Evolutionary conservation across 2,113 vertebrate genomes (phyloP).

Genomic region (Emydura subglobosa): DNA sequence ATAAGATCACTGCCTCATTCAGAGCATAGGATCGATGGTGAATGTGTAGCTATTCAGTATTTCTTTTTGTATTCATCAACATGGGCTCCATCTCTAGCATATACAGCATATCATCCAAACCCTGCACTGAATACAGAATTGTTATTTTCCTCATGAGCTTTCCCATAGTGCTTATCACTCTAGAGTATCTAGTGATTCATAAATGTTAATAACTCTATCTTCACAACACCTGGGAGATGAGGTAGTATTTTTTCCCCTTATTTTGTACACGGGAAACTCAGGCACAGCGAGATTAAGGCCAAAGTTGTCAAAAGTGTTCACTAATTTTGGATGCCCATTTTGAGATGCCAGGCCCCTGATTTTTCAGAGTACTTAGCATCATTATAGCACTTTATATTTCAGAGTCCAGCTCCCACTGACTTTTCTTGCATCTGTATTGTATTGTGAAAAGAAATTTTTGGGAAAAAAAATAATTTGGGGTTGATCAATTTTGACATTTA

Average conservation of each 20-base stretch:
- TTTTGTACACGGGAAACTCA: background rate
- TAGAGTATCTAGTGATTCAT: background rate
- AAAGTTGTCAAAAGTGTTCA: constrained; percentile 23
- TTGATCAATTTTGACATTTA: background rate
- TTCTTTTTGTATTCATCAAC: background rate
- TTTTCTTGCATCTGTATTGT: background rate
- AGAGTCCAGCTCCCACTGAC: constrained; percentile 7
- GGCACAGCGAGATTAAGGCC: constrained; percentile 27
- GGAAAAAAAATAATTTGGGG: background rate
- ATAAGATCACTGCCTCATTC: background rate
- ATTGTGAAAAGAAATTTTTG: background rate
- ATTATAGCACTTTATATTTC: background rate
- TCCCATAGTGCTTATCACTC: constrained; percentile 13
- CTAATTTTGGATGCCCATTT: constrained; percentile 46
- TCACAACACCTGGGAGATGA: constrained; percentile 10
- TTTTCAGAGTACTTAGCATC: constrained; percentile 41
- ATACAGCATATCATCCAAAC: background rate
- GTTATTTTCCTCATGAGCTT: constrained; percentile 40
- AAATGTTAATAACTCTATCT: constrained; percentile 23
- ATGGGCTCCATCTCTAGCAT: background rate
- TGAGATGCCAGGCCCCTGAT: constrained; percentile 9
- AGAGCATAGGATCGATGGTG: background rate
- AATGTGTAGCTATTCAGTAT: background rate
- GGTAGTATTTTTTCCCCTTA: background rate
- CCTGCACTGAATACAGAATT: background rate